Conservation (phyloP, 2,888 invertebrate genomes). For the Leptinotarsa juncta region DNA sequence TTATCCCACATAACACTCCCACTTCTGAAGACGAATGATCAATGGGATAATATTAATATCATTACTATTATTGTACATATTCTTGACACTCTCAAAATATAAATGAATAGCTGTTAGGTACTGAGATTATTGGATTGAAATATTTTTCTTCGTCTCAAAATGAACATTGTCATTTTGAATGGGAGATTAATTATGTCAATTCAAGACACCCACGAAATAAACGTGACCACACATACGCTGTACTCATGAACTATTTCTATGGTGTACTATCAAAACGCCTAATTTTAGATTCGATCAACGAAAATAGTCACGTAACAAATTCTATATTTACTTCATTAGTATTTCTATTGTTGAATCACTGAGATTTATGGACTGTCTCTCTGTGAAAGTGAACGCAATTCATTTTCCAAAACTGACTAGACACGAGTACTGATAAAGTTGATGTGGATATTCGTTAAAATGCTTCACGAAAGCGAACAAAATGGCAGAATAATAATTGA, state of each 20-base stretch:
- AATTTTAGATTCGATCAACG: conserved; percentile 40
- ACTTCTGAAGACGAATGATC: no score
- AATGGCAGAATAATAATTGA: not conserved
- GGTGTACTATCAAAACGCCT: conserved; percentile 33
- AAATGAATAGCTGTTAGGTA: not conserved
- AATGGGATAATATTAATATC: no score
- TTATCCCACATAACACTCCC: no score
- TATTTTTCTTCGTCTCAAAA: conserved; percentile 17
- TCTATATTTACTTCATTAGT: conserved; percentile 36
- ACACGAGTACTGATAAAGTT: not conserved
- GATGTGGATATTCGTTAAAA: not conserved
- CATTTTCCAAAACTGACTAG: conserved; percentile 4
- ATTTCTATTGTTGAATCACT: conserved; percentile 31
- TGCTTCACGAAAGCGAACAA: not conserved
- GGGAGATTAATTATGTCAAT: conserved; percentile 34
- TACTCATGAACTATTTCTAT: conserved; percentile 33
- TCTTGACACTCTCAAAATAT: not conserved
- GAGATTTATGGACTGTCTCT: conserved; percentile 30
- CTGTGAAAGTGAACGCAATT: conserved; percentile 27
- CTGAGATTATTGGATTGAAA: not conserved
- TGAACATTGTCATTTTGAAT: conserved; percentile 33
- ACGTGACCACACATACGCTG: conserved; percentile 34
- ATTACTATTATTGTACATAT: no score
- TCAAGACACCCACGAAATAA: conserved; percentile 34
- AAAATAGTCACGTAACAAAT: conserved; percentile 39